Evolutionary conservation across 2,113 vertebrate species (phyloP).

Genomic region (Pseudopodoces humilis): DNA sequence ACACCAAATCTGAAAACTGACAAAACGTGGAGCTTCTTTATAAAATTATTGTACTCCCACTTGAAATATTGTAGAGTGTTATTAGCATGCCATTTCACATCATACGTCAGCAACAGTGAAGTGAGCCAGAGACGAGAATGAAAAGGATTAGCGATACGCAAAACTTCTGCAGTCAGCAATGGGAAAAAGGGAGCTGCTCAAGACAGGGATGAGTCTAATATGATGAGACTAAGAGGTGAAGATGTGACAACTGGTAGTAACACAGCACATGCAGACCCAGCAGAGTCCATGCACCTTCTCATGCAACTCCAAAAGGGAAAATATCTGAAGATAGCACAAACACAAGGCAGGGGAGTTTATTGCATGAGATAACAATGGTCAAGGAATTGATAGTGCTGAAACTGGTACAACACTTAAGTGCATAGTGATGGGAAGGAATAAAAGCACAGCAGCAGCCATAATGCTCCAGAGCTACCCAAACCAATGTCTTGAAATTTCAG

Average conservation of each 20-base stretch:
- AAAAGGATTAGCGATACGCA: fast-evolving
- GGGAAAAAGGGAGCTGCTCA: not conserved
- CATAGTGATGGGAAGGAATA: not conserved
- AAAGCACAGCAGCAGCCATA: not conserved
- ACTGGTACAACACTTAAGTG: not conserved
- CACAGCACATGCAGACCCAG: not conserved
- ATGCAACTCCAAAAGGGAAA: not conserved
- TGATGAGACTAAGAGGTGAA: not conserved
- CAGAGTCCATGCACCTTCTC: not conserved
- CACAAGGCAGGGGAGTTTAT: not conserved
- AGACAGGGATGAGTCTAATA: not conserved
- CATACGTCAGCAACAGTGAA: not conserved
- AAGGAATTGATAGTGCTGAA: not conserved
- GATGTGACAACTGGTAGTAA: not conserved
- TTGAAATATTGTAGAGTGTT: not conserved
- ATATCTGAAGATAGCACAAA: not conserved
- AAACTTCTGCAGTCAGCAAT: not conserved
- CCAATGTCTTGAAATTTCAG: not conserved
- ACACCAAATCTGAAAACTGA: not conserved
- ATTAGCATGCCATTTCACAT: not conserved
- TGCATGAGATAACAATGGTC: not conserved
- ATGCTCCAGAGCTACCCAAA: not conserved
- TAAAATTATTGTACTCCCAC: not conserved
- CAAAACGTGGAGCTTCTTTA: not conserved
- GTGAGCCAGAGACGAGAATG: not conserved